Percentiles rank a stretch among this genome's conserved stretches.
phyloP scores from a whole-genome alignment of 2,888 invertebrate species.

The Ormyrus labotus region DNA sequence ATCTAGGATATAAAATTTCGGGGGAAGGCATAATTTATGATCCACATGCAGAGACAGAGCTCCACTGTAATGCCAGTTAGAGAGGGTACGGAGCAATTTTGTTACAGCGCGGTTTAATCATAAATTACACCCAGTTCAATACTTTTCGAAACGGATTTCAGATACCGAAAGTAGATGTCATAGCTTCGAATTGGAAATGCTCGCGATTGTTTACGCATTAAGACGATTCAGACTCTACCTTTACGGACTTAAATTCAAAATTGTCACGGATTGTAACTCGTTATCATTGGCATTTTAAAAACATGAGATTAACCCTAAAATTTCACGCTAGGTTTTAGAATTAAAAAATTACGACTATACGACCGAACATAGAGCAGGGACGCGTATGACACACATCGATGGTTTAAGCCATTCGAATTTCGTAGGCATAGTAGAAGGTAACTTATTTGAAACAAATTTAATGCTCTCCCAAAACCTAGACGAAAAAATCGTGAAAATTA shows the following conservation, averaged over 20 bases:
- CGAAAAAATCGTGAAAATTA: too few species aligned
- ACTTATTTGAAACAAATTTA: slow-evolving; percentile 22
- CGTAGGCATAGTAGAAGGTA: slow-evolving; percentile 13
- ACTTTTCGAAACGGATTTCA: too few species aligned
- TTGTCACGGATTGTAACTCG: slow-evolving; percentile 55
- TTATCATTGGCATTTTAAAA: slow-evolving; percentile 58
- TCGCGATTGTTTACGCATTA: slow-evolving; percentile 57
- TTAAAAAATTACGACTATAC: slow-evolving; percentile 61
- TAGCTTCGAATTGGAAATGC: too few species aligned
- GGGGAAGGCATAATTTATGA: slow-evolving; percentile 60
- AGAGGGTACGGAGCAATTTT: slow-evolving; percentile 56
- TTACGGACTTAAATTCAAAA: slow-evolving; percentile 57
- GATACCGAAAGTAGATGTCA: too few species aligned
- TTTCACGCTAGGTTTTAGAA: slow-evolving; percentile 62
- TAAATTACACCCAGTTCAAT: too few species aligned
- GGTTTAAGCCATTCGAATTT: slow-evolving; percentile 54
- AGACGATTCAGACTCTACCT: slow-evolving; percentile 62
- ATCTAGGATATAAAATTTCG: slow-evolving; percentile 31
- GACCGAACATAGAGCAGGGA: slow-evolving; percentile 58
- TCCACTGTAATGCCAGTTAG: slow-evolving; percentile 67
- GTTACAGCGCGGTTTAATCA: too few species aligned
- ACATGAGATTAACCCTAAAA: slow-evolving; percentile 63
- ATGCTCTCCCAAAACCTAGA: background rate
- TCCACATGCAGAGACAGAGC: slow-evolving; percentile 64
- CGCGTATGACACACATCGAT: slow-evolving; percentile 62